Percentiles rank a stretch among this genome's conserved stretches.
phyloP scores from a whole-genome alignment of 2,797 vertebrate species.

The Enteromius treurensis region DNA sequence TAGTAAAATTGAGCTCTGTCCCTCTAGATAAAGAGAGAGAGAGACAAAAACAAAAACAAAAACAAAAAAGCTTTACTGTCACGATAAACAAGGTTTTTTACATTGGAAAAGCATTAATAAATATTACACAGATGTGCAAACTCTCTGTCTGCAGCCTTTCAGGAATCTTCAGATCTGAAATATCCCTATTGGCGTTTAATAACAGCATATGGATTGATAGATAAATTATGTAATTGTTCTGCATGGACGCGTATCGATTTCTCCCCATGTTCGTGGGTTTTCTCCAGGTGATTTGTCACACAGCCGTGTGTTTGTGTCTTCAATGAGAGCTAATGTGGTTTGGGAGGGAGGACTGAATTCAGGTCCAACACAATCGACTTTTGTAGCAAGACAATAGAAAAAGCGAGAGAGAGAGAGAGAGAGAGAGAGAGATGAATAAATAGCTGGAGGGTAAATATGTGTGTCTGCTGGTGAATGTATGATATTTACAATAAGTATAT shows the following conservation, averaged over 20 bases:
- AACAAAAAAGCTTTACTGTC: slow-evolving; percentile 12
- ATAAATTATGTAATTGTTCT: slow-evolving; percentile 59
- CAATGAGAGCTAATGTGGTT: slow-evolving; percentile 30
- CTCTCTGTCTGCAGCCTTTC: slow-evolving; percentile 18
- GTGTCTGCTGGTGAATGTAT: slow-evolving; percentile 23
- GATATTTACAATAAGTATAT: slow-evolving; percentile 37
- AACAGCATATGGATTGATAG: slow-evolving; percentile 57
- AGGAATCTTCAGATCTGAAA: slow-evolving; percentile 19
- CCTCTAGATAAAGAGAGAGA: neutral
- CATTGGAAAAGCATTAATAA: slow-evolving; percentile 13
- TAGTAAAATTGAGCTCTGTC: neutral
- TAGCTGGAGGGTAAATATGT: slow-evolving; percentile 26
- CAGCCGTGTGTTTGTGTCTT: slow-evolving; percentile 36
- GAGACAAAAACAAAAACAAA: neutral
- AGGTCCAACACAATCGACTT: slow-evolving; percentile 46
- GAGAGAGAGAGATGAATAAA: slow-evolving; percentile 21
- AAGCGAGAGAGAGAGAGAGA: slow-evolving; percentile 8
- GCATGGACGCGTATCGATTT: slow-evolving; percentile 51
- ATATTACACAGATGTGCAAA: neutral
- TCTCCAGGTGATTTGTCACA: slow-evolving; percentile 49
- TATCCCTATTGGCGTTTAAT: slow-evolving; percentile 49
- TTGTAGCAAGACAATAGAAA: slow-evolving; percentile 36
- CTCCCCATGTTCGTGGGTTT: slow-evolving; percentile 28
- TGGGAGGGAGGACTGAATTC: slow-evolving; percentile 34
- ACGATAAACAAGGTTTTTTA: neutral